Evolutionary conservation across 2,797 vertebrate genomes (phyloP), one percentile per base, ranked within the genome.

Genomic region (Tamandua tetradactyla): DNA sequence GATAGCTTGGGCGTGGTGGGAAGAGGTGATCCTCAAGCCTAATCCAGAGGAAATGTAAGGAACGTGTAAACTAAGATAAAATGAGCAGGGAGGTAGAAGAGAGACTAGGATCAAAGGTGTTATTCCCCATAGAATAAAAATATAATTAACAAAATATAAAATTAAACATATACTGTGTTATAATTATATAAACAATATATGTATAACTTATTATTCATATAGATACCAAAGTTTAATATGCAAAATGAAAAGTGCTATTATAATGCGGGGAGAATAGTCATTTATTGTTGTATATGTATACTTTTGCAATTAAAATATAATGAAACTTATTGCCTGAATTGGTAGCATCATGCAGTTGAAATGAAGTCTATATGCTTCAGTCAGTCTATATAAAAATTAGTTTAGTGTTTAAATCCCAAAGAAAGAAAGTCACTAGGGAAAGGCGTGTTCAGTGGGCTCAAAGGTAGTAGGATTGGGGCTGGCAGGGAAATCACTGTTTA

Each of bases 321-420:
- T 23, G 71, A 94, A 66, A 17, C 27, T 91, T 61, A 72, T 40
- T 76, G 10, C 25, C 87, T 64, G 20, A 9, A 68, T 87, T 74
- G 35, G 37, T 71, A 87, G 76, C 23, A 55, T 5, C 20, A 81
- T 72, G 20, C 64, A 35, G 2, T 42, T 90, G 61, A 96, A 80
- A 95, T 61, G 52, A 86, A 66, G 8, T 69, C 37, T 42, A 18
- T 69, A 27, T 57, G 57, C 57, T 40, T n/a, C 15, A 44, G 12
- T 59, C 14, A 27, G 12, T 32, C n/a, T n/a, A n/a, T 80, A 40
- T 4, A 93, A 17, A n/a, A 79, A 20, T 83, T 27, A 75, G 32
- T 66, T 72, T n/a, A 72, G 23, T 49, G 32, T 61, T 75, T 61
- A 87, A 59, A 87, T 83, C 23, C 13, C 37, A 32, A 25, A 75